Base-by-base conservation (phyloP, 2,888 invertebrate species). In the Panopea generosa region DNA sequence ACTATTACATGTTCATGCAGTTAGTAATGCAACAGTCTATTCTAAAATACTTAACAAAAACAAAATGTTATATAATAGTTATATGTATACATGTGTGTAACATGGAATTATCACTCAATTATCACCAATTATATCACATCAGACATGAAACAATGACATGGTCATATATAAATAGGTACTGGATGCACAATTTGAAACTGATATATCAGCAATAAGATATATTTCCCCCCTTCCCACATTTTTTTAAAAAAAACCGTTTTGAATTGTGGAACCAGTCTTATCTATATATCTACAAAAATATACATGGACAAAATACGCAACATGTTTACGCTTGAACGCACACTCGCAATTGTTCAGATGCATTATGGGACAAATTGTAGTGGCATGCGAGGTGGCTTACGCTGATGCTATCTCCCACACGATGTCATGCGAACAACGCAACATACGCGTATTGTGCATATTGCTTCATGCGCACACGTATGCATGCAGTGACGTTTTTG, bases 361-460 rank as follows among this genome's bases (percentile, higher is more conserved):
- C 65, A 65, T 72, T 38, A 43, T 45, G 24, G 59, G 45, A 52
- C 55, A 33, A 65, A 33, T 63, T 47, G 47, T 40, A 50, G 29
- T 47, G 27, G 75, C 77, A 77, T 77, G 77, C 77, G 74, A 60
- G 71, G 79, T 75, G 72, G 72, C 69, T 72, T 68, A 70, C 73
- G 69, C 73, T 57, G 49, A 65, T 66, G 56, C 62, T 69, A 56
- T 66, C 47, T 55, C 60, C 63, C 53, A 77, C 73, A 77, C 47
- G 72, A 70, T 75, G 45, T 18, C 45, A 81, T 75, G 77, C 77
- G 68, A 66, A 72, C 77, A 71, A 77, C 75, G 77, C 77, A 75
- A 81, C 77, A 74, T 56, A 69, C 72, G 81, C 81, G 69, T 52
- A 65, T 55, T 74, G 80, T 81, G 80, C 77, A 78, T 68, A 81